Percentiles rank a stretch among this genome's conserved stretches.
phyloP scores from a whole-genome alignment of 2,797 vertebrate genomes.

The Lepidocolaptes lacrymiger region DNA sequence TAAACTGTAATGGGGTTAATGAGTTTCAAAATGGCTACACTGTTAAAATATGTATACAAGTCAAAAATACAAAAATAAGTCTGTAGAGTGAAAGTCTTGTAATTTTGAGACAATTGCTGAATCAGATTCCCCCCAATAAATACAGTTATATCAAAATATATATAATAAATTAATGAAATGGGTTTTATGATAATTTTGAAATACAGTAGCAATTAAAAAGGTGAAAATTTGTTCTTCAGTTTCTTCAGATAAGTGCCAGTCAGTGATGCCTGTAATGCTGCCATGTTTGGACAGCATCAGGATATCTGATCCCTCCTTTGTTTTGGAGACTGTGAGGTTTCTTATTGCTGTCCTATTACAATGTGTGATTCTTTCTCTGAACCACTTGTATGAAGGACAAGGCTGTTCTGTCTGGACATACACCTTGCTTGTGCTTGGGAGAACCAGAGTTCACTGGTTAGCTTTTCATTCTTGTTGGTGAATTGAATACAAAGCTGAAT shows the following conservation, averaged over 20 bases:
- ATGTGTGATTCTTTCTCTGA: not conserved
- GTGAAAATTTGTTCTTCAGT: not conserved
- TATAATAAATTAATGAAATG: not conserved
- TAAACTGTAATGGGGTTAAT: not conserved
- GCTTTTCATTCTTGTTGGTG: not conserved
- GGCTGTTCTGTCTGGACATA: not conserved
- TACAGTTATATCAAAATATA: not conserved
- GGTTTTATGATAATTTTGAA: not conserved
- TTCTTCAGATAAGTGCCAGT: not conserved
- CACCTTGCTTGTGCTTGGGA: not conserved
- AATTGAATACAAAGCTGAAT: not conserved
- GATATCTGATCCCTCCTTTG: not conserved
- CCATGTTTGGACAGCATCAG: accelerated
- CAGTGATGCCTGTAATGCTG: not conserved
- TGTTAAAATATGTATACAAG: not conserved
- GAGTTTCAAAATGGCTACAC: not conserved
- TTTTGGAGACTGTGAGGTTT: not conserved
- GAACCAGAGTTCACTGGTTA: not conserved
- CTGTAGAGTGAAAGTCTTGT: not conserved
- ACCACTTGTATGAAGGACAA: not conserved
- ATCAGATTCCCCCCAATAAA: not conserved
- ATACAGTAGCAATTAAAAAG: not conserved
- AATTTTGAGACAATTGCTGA: not conserved
- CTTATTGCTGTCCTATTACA: not conserved
- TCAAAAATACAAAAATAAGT: not conserved